Base-by-base conservation (phyloP, 2,888 invertebrate genomes). In the Anoplius nigerrimus region DNA sequence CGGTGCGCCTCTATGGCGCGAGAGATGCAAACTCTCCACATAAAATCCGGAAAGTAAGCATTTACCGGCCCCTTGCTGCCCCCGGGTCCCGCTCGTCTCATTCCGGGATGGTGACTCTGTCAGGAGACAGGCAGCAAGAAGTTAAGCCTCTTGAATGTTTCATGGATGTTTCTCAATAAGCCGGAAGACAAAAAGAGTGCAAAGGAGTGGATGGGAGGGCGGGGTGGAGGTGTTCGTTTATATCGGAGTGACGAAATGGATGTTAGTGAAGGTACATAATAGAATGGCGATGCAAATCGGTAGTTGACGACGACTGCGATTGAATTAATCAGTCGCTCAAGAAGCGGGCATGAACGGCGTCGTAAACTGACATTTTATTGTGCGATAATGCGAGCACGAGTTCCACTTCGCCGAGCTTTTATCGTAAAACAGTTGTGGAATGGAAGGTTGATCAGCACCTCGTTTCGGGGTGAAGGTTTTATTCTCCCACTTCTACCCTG, bases 101-200 rank as follows among this genome's bases (percentile, higher is more conserved):
- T 51, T 46, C 24, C 8, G 62, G 18, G 43, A n/a, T 27, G 48
- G 18, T 58, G 64, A 64, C 22, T 64, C 45, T 54, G 53, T 61
- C 34, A 52, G 34, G 20, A 15, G 18, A 22, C 16, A 5, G 45
- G 27, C 45, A 53, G 48, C 58, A 66, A 48, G 22, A 69, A 58
- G 66, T 48, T 62, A 58, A 69, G 62, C 24, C 34, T 57, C 24
- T 57, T 58, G 58, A 69, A 69, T 66, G 56, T 69, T 66, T 62
- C 62, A 66, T 69, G 48, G 58, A 46, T 66, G 54, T 51, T 69
- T 43, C 63, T 55, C 61, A 48, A 66, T 62, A 57, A 53, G 34
- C 51, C 27, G 34, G 48, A 69, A 60, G 54, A 45, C 51, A 43
- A 48, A n/a, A 16, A 46, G 56, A 69, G 65, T n/a, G n/a, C n/a